Percentiles rank a stretch among this genome's conserved stretches.
Conservation (phyloP, 2,113 vertebrate species). For the Clinocottus analis region DNA sequence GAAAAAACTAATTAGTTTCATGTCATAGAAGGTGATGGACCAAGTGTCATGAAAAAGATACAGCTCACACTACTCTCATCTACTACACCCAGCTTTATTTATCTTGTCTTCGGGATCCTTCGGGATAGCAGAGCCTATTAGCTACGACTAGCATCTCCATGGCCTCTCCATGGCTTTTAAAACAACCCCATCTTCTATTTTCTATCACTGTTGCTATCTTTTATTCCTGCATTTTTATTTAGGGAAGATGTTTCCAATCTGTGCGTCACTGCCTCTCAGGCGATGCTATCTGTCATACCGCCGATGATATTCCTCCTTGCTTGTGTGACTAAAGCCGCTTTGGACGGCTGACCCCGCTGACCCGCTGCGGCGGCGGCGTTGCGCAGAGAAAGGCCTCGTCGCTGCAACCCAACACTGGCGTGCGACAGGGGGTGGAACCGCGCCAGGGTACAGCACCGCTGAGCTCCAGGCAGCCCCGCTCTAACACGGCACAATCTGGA, state of each 20-base stretch:
- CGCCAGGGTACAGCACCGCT: constrained; percentile 56
- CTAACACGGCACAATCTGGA: constrained; percentile 39
- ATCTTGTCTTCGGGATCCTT: too few relatives aligned
- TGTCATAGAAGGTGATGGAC: not conserved
- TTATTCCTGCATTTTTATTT: not conserved
- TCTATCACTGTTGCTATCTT: not conserved
- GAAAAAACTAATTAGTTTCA: not conserved
- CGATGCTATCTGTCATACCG: constrained; percentile 3
- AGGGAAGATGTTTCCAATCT: not conserved
- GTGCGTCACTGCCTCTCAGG: constrained; percentile 18
- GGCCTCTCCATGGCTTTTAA: too few relatives aligned
- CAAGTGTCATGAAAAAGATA: not conserved
- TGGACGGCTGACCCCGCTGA: constrained; percentile 46
- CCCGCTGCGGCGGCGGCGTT: constrained; percentile 39
- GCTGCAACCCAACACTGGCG: constrained; percentile 47
- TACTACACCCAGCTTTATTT: too few relatives aligned
- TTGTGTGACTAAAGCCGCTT: constrained; percentile 46
- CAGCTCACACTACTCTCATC: not conserved
- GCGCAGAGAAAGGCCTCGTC: constrained; percentile 36
- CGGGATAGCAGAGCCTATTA: too few relatives aligned
- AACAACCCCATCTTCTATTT: not conserved
- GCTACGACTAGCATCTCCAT: too few relatives aligned
- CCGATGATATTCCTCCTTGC: constrained; percentile 17
- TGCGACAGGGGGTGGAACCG: constrained; percentile 44
- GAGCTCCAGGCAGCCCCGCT: constrained; percentile 28